Percentiles rank a stretch among this genome's conserved stretches.
Conservation (phyloP, 2,888 invertebrate genomes). For the Cordilura impudica region DNA sequence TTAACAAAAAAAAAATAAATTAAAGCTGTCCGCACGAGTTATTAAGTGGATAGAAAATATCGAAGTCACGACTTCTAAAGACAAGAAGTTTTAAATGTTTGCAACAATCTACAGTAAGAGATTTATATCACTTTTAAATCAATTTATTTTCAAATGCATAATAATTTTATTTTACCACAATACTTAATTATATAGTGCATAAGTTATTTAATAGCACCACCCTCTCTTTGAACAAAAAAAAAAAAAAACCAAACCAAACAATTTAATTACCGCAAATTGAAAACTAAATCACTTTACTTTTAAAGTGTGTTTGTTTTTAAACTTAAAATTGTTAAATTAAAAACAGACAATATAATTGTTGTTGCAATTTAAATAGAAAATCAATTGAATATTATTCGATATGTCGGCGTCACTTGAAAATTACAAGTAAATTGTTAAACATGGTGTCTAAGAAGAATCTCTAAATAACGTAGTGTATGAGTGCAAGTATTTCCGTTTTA, state of each 20-base stretch:
- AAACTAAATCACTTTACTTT: background rate
- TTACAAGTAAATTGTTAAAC: background rate
- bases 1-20: background rate
- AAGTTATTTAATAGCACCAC: background rate
- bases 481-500: slow-evolving; percentile 46
- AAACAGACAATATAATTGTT: background rate
- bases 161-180: background rate
- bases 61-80: slow-evolving; percentile 48
- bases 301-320: background rate
- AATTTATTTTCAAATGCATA: background rate
- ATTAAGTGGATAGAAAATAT: slow-evolving; percentile 2
- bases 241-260: background rate
- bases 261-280: slow-evolving; percentile 21
- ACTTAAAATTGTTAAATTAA: background rate
- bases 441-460: background rate
- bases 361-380: background rate
- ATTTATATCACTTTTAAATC: background rate
- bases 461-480: background rate
- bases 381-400: background rate
- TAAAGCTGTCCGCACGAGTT: slow-evolving; percentile 22
- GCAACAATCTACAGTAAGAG: background rate
- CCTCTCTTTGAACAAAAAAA: background rate
- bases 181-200: background rate
- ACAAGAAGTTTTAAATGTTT: slow-evolving; percentile 39
- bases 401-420: background rate